Evolutionary conservation across 2,113 vertebrate species (phyloP).

Genomic region (Podocnemis expansa): DNA sequence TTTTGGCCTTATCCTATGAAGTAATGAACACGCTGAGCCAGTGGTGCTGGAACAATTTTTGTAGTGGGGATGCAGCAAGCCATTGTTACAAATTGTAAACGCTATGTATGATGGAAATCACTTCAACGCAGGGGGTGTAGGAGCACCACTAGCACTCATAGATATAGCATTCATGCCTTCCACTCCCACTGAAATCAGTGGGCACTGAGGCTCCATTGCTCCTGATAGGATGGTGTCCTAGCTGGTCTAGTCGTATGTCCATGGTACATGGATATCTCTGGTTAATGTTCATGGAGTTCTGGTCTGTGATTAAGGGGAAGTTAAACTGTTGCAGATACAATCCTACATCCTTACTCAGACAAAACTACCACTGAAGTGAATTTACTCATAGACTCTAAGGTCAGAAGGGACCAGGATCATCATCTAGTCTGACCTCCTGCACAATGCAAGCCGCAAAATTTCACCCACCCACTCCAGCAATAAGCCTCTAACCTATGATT

Average conservation of each 20-base stretch:
- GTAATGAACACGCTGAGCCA: background rate
- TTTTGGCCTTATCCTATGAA: background rate
- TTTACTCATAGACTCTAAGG: too few relatives aligned
- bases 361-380: background rate
- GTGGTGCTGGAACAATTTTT: too few relatives aligned
- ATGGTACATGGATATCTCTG: rapidly evolving
- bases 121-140: too few relatives aligned
- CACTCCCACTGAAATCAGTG: rapidly evolving
- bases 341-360: background rate
- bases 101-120: too few relatives aligned
- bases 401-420: too few relatives aligned
- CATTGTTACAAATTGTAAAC: too few relatives aligned
- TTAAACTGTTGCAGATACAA: background rate
- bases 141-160: too few relatives aligned
- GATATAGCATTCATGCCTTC: background rate
- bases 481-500: too few relatives aligned
- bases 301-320: background rate
- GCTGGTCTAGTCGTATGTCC: background rate
- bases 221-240: background rate
- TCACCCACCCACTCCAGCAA: too few relatives aligned
- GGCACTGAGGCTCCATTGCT: background rate
- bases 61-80: too few relatives aligned
- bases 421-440: too few relatives aligned
- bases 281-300: background rate
- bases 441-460: too few relatives aligned